Base-by-base conservation (phyloP, 2,888 invertebrate species). In the Autographa pulchrina region DNA sequence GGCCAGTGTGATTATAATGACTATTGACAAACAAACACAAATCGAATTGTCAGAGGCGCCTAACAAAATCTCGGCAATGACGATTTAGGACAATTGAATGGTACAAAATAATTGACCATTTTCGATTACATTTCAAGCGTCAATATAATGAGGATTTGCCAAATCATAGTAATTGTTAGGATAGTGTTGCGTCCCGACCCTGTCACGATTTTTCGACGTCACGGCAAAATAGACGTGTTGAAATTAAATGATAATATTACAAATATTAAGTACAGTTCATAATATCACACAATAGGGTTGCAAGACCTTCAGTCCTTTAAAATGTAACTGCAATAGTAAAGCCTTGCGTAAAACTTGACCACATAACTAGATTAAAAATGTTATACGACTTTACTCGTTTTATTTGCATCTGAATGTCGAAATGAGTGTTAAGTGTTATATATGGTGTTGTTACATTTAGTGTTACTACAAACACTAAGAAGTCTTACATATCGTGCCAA, bases 81-180 rank as follows among this genome's bases (percentile, higher is more conserved):
- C 86, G 84, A 89, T 89, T 90, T 89, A 83, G 87, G 84, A 92
- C 92, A 92, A 94, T 93, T 91, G 93, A 93, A 93, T 91, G 91
- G 86, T 88, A 85, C 74, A 80, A 82, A 88, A 89, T 91, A 91
- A 92, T 91, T 91, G 90, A 73, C 86, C 83, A 90, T 93, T 93
- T 92, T 92, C 88, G 91, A 93, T 92, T 92, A 92, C 88, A 83
- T 86, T 88, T 85, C 88, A 86, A 89, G 80, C 84, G 83, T 85
- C 76, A 82, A 80, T 87, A 89, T 91, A 91, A 91, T 92, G 88
- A 90, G 87, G 85, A 88, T 92, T 93, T 91, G 85, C 82, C 83
- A 91, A 94, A 93, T 92, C 85, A 90, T 85, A 89, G 91, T 88
- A 81, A 89, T 93, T 90, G 90, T 84, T 82, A 69, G 74, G 68